Evolutionary conservation across 2,113 vertebrate genomes (phyloP).

Genomic region (Alethe castanea): DNA sequence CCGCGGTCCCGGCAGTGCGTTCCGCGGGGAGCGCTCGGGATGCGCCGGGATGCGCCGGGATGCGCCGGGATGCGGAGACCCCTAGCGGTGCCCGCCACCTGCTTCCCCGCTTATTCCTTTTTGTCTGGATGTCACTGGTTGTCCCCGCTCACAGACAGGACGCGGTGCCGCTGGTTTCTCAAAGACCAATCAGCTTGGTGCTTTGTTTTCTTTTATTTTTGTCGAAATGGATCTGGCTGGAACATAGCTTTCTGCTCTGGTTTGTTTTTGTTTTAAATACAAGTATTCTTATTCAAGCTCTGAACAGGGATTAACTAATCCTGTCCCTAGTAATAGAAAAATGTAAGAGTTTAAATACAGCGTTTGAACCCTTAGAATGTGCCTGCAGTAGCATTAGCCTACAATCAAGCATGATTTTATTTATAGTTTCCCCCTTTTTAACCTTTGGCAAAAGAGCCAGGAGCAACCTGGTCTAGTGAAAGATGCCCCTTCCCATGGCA

Average conservation of each 20-base stretch:
- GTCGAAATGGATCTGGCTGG: background rate
- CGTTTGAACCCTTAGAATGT: background rate
- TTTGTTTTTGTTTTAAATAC: background rate
- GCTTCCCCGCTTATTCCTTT: background rate
- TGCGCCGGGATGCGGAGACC: background rate
- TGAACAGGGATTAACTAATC: background rate
- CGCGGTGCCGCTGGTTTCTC: accelerated
- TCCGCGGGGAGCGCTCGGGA: background rate
- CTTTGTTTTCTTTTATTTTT: background rate
- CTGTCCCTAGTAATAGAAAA: background rate
- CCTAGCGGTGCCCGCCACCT: background rate
- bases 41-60: background rate
- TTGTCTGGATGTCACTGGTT: accelerated
- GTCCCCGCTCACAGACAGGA: background rate
- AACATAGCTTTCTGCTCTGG: background rate
- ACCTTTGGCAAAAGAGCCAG: background rate
- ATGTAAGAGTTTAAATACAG: accelerated
- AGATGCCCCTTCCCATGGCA: background rate
- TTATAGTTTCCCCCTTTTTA: background rate
- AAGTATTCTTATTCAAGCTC: background rate
- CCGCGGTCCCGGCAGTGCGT: background rate
- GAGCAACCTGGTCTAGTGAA: background rate
- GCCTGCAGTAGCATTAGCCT: background rate
- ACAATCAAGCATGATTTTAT: background rate
- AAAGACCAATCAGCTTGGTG: background rate